Evolutionary conservation across 2,113 vertebrate species (phyloP).

Genomic region (Crotalus tigris): DNA sequence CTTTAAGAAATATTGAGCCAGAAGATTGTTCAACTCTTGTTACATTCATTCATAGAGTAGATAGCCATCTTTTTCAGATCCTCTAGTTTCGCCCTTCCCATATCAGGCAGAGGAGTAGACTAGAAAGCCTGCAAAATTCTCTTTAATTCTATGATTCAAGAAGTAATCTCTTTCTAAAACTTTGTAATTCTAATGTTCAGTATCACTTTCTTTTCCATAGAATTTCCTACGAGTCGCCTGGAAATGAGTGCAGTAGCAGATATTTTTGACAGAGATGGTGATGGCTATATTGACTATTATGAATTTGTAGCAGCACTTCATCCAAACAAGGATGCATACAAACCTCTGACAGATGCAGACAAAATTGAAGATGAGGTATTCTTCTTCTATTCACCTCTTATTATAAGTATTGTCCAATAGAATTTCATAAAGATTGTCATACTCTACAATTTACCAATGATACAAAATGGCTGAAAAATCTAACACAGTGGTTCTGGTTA

Average conservation of each 20-base stretch:
- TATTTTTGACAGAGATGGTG: conserved; percentile 96
- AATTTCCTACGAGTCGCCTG: conserved; percentile 93
- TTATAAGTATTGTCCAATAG: not conserved
- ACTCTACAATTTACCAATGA: not conserved
- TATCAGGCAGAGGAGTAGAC: not conserved
- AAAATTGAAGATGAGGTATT: conserved; percentile 98
- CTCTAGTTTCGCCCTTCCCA: not conserved
- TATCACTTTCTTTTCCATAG: conserved; percentile 60
- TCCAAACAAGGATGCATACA: conserved; percentile 98
- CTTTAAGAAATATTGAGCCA: not conserved
- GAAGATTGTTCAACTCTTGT: not conserved
- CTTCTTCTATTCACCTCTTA: not conserved
- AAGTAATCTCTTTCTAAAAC: conserved; percentile 2
- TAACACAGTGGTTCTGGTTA: conserved; percentile 1
- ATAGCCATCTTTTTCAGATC: not conserved
- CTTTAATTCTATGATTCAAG: not conserved
- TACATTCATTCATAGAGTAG: not conserved
- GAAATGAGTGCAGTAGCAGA: conserved; percentile 99
- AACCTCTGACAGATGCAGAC: conserved; percentile 94
- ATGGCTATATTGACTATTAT: conserved; percentile 98
- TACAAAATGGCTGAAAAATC: not conserved
- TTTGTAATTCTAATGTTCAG: not conserved
- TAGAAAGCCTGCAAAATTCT: too few species aligned
- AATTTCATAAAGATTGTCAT: not conserved
- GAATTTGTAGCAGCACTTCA: conserved; percentile 98